Evolutionary conservation across 2,113 vertebrate genomes (phyloP), one percentile per base, ranked within the genome.

Genomic region (Vireo altiloquus): DNA sequence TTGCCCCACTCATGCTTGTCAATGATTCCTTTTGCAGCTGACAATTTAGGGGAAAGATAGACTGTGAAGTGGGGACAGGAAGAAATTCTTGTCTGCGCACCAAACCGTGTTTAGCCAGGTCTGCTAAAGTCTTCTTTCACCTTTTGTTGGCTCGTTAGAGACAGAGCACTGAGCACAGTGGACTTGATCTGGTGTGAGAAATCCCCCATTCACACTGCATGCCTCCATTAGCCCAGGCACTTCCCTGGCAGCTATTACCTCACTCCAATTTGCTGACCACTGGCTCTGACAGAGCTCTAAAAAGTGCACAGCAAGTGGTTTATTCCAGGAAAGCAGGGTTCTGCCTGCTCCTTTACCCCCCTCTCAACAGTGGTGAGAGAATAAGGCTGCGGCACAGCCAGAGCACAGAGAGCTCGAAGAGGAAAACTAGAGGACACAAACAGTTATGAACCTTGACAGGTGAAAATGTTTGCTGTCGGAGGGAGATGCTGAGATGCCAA

Each of bases 371-470:
- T 7, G 9, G 44, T 46, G 83, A 87, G 87, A 70, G 37, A 68
- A 84, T 88, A 63, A 89, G 70, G 56, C 57, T 83, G 79, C 78
- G 85, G 77, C 60, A 35, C 23, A 85, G 49, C 70, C 80, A 53
- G 57, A 83, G 70, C 65, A 53, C 72, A 87, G 69, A 92, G n/a
- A 89, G 82, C 44, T 89, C 37, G 47, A 95, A 87, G 66, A 89
- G 68, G 40, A 88, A 91, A 87, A 97, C 70, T 85, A 96, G 91
- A 95, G 94, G 95, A 96, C 96, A 96, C 54, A 46, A 47, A 71
- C 31, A 92, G 94, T 96, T 90, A 95, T 88, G 84, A 53, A 88
- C 71, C 47, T 68, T 97, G 97, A 97, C 96, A 97, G 95, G 95
- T 92, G 89, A 93, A 96, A 95, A 92, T n/a, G 54, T 91, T 97